These are phyloP conservation scores for Accipiter virgatus DNA, from an alignment of 2,113 vertebrate species.

Conservation along the genomic window DNA sequence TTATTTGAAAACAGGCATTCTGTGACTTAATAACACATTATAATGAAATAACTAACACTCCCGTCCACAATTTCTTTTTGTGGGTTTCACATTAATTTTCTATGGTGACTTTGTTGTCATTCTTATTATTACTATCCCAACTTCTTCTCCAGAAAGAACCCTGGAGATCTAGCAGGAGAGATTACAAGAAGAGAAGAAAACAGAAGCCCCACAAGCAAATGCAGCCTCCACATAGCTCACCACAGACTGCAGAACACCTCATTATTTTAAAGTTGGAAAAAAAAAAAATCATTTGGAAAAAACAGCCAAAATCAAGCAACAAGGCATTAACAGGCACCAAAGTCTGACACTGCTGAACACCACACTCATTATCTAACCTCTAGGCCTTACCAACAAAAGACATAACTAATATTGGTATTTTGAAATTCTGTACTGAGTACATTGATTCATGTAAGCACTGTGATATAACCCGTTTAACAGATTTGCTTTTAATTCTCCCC, in stretches of 20 bases:
- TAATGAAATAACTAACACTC: not conserved
- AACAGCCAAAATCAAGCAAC: not conserved
- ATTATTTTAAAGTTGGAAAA: not conserved
- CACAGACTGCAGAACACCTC: not conserved
- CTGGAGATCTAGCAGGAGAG: not conserved
- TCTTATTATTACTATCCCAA: not conserved
- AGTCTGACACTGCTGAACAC: not conserved
- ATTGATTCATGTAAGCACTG: not conserved
- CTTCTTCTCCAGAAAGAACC: not conserved
- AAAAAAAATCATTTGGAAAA: not conserved
- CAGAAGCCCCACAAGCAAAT: not conserved
- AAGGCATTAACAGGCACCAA: not conserved
- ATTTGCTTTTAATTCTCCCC: not conserved
- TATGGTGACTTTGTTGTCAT: not conserved
- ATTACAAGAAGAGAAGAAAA: not conserved
- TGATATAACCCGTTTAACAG: not conserved
- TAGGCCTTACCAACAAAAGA: not conserved
- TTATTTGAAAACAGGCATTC: not conserved
- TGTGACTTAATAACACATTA: not conserved
- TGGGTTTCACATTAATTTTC: not conserved
- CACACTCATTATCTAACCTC: not conserved
- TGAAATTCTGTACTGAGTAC: not conserved
- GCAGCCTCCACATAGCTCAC: not conserved
- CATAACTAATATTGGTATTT: not conserved
- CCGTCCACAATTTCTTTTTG: not conserved